Conservation (phyloP, 2,797 vertebrate species). For the Neopelma chrysocephalum region DNA sequence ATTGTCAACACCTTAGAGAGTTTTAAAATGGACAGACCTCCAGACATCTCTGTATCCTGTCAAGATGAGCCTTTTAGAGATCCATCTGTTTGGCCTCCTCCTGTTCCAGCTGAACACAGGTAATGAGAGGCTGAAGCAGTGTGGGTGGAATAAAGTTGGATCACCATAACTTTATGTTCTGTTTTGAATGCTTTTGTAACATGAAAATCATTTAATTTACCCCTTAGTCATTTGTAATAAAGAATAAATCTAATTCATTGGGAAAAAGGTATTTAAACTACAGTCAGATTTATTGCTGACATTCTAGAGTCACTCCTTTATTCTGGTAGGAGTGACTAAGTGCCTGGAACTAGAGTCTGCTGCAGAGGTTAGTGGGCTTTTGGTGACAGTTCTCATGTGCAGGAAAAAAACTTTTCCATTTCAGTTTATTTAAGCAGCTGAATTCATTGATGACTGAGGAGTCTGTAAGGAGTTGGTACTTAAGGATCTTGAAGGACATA, state of each 20-base stretch:
- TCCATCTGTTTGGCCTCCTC: conserved; percentile 92
- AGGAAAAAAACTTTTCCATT: background rate
- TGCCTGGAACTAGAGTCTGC: background rate
- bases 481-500: background rate
- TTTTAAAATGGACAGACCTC: conserved; percentile 90
- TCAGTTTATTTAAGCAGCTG: background rate
- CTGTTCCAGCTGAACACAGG: conserved; percentile 95
- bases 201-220: background rate
- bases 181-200: background rate
- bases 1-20: conserved; percentile 91
- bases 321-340: background rate
- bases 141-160: background rate
- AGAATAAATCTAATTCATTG: background rate
- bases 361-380: background rate
- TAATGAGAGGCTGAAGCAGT: conserved; percentile 58
- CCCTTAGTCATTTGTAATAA: background rate
- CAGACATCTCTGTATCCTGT: conserved; percentile 82
- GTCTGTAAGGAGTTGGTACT: background rate
- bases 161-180: background rate
- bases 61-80: conserved; percentile 84
- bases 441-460: background rate
- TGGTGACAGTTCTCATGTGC: background rate
- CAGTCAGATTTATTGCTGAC: background rate
- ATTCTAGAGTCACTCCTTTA: background rate
- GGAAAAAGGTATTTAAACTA: background rate